phyloP scores from a whole-genome alignment of 2,888 invertebrate species.

The Andrena praecox region DNA sequence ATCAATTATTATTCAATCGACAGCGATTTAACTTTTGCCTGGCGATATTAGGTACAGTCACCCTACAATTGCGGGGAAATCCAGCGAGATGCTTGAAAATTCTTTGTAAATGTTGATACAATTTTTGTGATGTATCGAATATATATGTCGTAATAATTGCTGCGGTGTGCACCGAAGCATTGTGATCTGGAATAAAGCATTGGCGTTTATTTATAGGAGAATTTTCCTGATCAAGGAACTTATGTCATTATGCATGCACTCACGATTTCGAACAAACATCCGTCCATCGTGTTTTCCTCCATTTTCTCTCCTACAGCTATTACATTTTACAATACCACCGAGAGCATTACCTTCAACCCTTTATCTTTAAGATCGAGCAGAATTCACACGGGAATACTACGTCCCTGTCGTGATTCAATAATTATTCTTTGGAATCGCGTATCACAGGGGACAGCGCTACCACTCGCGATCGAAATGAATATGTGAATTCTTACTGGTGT shows the following conservation, averaged over 20 bases:
- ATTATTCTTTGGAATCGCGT: neutral
- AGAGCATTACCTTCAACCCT: too few species aligned
- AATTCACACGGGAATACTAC: too few species aligned
- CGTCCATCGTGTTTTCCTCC: too few species aligned
- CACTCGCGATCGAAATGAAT: neutral
- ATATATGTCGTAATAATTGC: neutral
- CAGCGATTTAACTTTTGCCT: too few species aligned
- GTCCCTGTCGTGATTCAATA: neutral
- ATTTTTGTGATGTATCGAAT: neutral
- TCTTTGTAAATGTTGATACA: neutral
- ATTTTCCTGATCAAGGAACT: neutral
- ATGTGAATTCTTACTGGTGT: neutral
- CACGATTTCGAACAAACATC: too few species aligned
- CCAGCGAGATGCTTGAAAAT: neutral
- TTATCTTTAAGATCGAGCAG: too few species aligned
- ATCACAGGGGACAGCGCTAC: neutral
- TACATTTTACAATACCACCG: too few species aligned
- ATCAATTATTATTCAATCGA: too few species aligned
- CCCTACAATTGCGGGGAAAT: neutral
- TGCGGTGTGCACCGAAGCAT: neutral
- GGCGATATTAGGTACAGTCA: too few species aligned
- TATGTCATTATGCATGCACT: neutral
- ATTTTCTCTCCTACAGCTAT: too few species aligned
- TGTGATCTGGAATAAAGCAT: slow-evolving; percentile 12
- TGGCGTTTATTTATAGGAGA: neutral